These are phyloP conservation scores for Brachionus angularis DNA, from an alignment of 1,140 invertebrate genomes.

Conservation along the genomic window DNA sequence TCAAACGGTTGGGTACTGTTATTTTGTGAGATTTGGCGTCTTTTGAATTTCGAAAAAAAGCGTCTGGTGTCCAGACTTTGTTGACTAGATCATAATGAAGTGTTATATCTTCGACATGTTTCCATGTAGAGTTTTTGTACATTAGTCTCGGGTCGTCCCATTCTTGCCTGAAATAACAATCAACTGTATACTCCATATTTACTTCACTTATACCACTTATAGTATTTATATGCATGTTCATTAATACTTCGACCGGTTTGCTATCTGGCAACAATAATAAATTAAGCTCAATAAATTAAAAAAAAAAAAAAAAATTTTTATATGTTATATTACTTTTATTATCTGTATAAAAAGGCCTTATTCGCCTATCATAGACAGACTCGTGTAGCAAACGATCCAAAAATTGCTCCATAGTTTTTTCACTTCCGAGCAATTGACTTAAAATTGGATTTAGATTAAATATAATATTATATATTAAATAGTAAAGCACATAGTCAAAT, in stretches of 20 bases:
- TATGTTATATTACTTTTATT: slow-evolving; percentile 11
- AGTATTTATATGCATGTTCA: slow-evolving; percentile 44
- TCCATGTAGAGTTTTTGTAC: slow-evolving; percentile 68
- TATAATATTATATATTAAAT: background rate
- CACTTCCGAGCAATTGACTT: slow-evolving; percentile 34
- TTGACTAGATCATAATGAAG: slow-evolving; percentile 47
- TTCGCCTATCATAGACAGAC: slow-evolving; percentile 36
- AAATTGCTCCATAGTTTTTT: slow-evolving; percentile 44
- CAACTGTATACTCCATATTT: slow-evolving; percentile 80
- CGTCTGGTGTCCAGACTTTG: slow-evolving; percentile 67
- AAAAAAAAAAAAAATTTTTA: background rate
- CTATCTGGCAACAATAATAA: slow-evolving; percentile 19
- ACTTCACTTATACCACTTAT: slow-evolving; percentile 44
- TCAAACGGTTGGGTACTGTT: slow-evolving; percentile 66
- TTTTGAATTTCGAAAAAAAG: slow-evolving; percentile 69
- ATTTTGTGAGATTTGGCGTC: slow-evolving; percentile 56
- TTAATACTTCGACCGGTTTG: slow-evolving; percentile 24
- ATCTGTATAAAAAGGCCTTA: slow-evolving; percentile 37
- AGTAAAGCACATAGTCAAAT: slow-evolving; percentile 8
- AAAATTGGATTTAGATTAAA: slow-evolving; percentile 30
- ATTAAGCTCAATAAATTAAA: background rate
- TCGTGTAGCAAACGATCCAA: slow-evolving; percentile 35
- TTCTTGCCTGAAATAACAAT: slow-evolving; percentile 97
- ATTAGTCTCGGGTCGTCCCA: slow-evolving; percentile 90
- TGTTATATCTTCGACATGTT: slow-evolving; percentile 60